Evolutionary conservation across 2,888 invertebrate genomes (phyloP).

Genomic region (Dastarcus helophoroides): DNA sequence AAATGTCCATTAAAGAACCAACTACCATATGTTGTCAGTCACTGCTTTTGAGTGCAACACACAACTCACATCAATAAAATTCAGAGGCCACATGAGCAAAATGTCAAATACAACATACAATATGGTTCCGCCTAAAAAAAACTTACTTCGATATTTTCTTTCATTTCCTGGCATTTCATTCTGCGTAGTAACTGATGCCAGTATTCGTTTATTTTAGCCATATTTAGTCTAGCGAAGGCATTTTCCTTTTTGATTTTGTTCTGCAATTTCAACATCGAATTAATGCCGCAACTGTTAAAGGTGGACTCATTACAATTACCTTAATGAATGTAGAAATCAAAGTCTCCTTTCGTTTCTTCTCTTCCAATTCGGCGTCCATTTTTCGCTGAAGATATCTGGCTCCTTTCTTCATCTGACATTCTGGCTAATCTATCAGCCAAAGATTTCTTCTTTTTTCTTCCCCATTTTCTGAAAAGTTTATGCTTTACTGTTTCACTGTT

Average conservation of each 20-base stretch:
- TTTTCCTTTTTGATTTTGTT: slow-evolving; percentile 76
- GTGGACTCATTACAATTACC: too few relatives aligned
- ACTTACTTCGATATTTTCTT: slow-evolving; percentile 51
- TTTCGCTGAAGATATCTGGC: slow-evolving; percentile 69
- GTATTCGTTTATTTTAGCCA: slow-evolving; percentile 75
- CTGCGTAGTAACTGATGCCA: slow-evolving; percentile 69
- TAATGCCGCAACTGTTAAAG: too few relatives aligned
- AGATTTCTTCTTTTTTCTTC: slow-evolving; percentile 54
- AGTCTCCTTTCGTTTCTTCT: slow-evolving; percentile 66
- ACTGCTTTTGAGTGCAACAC: too few relatives aligned
- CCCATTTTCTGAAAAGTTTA: too few relatives aligned
- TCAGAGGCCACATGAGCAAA: too few relatives aligned
- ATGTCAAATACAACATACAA: too few relatives aligned
- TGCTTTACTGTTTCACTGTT: too few relatives aligned
- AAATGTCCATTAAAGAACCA: too few relatives aligned
- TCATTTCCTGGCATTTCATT: slow-evolving; percentile 64
- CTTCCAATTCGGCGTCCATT: slow-evolving; percentile 74
- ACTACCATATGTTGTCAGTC: too few relatives aligned
- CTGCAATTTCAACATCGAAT: too few relatives aligned
- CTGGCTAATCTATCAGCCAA: slow-evolving; percentile 65
- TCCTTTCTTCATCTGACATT: slow-evolving; percentile 77
- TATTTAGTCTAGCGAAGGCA: slow-evolving; percentile 63
- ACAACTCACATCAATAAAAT: too few relatives aligned
- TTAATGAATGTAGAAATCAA: slow-evolving; percentile 70
- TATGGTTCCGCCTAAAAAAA: too few relatives aligned